phyloP scores from a whole-genome alignment of 2,888 invertebrate species.

The Aleiodes alternator region DNA sequence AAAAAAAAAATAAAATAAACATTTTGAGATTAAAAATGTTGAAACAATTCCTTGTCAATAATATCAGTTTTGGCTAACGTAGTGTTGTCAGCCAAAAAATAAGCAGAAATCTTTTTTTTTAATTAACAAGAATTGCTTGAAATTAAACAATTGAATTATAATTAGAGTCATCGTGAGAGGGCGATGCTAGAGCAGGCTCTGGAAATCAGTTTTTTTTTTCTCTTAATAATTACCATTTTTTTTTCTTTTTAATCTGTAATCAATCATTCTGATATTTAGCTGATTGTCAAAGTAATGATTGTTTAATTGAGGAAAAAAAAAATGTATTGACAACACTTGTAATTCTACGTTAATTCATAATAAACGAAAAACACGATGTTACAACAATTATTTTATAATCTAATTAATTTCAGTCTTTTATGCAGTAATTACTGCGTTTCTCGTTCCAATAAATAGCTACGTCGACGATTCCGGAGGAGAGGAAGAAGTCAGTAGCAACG shows the following conservation, averaged over 20 bases:
- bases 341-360: slow-evolving; percentile 1
- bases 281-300: neutral
- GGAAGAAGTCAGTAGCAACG: slow-evolving; percentile 1
- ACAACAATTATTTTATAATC: slow-evolving; percentile 12
- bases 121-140: neutral
- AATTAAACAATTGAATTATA: neutral
- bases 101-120: neutral
- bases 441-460: slow-evolving; percentile 14
- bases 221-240: neutral
- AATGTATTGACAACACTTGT: slow-evolving; percentile 24
- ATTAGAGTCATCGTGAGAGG: slow-evolving; percentile 15
- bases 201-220: slow-evolving; percentile 12
- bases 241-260: no score
- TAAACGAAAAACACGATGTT: slow-evolving; percentile 1
- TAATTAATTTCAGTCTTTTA: neutral
- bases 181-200: slow-evolving; percentile 13
- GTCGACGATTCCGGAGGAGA: neutral
- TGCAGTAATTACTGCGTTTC: neutral
- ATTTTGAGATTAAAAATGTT: slow-evolving; percentile 11
- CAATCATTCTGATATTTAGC: no score
- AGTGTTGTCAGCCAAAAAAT: slow-evolving; percentile 28
- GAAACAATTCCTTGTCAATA: slow-evolving; percentile 16
- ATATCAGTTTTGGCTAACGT: slow-evolving; percentile 30
- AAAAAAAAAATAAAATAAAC: no score
- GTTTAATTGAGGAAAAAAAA: neutral